Evolutionary conservation across 2,888 invertebrate genomes (phyloP), one percentile per base, ranked within the genome.

Genomic region (Rhaphigaster nebulosa): DNA sequence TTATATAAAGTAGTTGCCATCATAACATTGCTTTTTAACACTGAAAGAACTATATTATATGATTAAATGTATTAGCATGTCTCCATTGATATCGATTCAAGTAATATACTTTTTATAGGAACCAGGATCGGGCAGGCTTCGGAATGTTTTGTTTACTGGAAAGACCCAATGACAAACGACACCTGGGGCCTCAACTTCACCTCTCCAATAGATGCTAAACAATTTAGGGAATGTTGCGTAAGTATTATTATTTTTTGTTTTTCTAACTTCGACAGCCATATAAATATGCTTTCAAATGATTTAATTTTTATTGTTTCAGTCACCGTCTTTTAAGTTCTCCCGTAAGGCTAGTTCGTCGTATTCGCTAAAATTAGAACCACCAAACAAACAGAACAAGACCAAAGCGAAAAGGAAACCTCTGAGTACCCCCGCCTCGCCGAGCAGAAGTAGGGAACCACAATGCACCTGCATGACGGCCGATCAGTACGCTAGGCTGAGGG

Each of bases 181-280:
- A 99, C 99, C 84, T 99, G 99, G 99, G 99, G 99, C 91, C 96
- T 99, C 92, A 99, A 99, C 94, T 99, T 99, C 94, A 99, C 99
- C 90, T 98, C 98, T 91, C 97, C 99, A 92, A 98, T 98, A 93
- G 99, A 99, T 94, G 99, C 99, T 92, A 98, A 98, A 94, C 98
- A 98, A 94, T 99, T 99, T 94, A 95, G 97, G 94, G 98, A 98
- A 95, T 98, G 98, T 95, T 98, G 98, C 95, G 98, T 98, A 96
- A 98, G 98, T 97, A 89, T 8, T 38, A 1, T 23, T 13, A n/a
- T 60, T 60, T 23, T 65, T 18, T 29, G 4, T 29, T 13, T 50
- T 90, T 13, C 38, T 84, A n/a, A 26, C 50, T 90, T 12, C 6
- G 15, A 45, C 29, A 26, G 1, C 23, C 2, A 60, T n/a, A 3